Evolutionary conservation across 1,140 invertebrate species (phyloP).

Genomic region (Drosophila mayri): DNA sequence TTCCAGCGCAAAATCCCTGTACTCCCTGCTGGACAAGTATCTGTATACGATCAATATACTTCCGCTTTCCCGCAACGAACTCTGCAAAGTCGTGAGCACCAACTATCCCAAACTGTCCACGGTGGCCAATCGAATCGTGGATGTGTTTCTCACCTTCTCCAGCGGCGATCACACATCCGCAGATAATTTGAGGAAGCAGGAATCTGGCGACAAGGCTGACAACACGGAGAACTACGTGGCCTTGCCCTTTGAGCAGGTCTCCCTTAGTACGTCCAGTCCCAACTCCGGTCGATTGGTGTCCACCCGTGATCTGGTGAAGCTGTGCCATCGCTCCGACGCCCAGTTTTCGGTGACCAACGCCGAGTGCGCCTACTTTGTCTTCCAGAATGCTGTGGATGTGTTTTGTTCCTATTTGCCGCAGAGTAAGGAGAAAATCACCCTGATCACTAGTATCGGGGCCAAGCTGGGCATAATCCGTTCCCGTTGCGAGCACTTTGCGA

Average conservation of each 20-base stretch:
- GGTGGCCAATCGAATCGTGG: constrained; percentile 91
- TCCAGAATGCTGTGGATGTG: constrained; percentile 96
- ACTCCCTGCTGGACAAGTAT: constrained; percentile 91
- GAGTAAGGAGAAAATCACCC: constrained; percentile 87
- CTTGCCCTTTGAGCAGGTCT: constrained; percentile 69
- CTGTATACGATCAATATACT: constrained; percentile 93
- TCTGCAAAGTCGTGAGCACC: constrained; percentile 88
- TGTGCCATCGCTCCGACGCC: constrained; percentile 92
- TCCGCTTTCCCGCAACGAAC: constrained; percentile 90
- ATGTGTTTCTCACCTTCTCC: constrained; percentile 94
- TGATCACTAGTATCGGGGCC: constrained; percentile 91
- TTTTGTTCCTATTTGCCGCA: constrained; percentile 89
- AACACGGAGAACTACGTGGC: constrained; percentile 71
- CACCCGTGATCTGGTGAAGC: constrained; percentile 96
- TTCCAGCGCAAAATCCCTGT: constrained; percentile 87
- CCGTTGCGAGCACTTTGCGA: constrained; percentile 93
- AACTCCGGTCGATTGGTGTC: constrained; percentile 88
- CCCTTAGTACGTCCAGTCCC: constrained; percentile 33
- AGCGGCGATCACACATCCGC: constrained; percentile 87
- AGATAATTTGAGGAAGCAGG: constrained; percentile 85
- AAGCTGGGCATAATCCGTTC: constrained; percentile 93
- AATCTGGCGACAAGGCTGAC: constrained; percentile 69
- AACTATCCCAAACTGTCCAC: constrained; percentile 91
- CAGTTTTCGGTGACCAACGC: constrained; percentile 91
- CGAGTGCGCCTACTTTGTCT: constrained; percentile 91